phyloP scores from a whole-genome alignment of 2,113 vertebrate species.

The Poecile atricapillus region DNA sequence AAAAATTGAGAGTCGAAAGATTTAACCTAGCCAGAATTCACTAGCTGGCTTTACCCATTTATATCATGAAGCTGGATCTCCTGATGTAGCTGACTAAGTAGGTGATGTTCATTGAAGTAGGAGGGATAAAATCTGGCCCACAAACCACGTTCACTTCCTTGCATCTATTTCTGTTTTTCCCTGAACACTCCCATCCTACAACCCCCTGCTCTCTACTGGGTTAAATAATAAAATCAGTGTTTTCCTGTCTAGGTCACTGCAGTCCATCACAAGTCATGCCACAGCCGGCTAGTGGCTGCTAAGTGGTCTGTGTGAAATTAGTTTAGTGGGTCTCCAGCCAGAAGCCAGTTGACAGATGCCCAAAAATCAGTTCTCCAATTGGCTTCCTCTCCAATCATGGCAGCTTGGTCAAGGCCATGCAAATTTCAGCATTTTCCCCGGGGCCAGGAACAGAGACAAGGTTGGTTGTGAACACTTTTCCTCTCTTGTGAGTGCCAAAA shows the following conservation, averaged over 20 bases:
- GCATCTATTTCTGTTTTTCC: background rate
- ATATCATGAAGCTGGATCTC: background rate
- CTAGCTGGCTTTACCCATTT: background rate
- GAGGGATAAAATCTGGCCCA: background rate
- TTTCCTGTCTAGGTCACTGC: background rate
- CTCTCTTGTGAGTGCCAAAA: background rate
- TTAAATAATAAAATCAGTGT: background rate
- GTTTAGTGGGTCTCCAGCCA: slow-evolving; percentile 21
- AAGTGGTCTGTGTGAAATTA: slow-evolving; percentile 3
- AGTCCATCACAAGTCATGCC: background rate
- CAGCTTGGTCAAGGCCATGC: background rate
- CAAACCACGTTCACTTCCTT: fast-evolving
- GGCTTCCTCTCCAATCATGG: background rate
- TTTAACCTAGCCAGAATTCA: background rate
- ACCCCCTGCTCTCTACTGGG: background rate
- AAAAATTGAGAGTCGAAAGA: background rate
- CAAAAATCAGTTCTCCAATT: background rate
- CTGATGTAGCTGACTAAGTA: background rate
- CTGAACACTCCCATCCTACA: background rate
- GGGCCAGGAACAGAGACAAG: background rate
- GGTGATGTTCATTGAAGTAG: background rate
- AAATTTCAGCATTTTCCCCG: background rate
- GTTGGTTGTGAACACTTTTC: background rate
- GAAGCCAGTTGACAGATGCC: slow-evolving; percentile 20
- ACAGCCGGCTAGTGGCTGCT: slow-evolving; percentile 5